A percentile compares a stretch with the other conserved stretches of the same genome.
Evolutionary conservation across 1,140 invertebrate species (phyloP).

Genomic region (Aphelenchoides fujianensis): DNA sequence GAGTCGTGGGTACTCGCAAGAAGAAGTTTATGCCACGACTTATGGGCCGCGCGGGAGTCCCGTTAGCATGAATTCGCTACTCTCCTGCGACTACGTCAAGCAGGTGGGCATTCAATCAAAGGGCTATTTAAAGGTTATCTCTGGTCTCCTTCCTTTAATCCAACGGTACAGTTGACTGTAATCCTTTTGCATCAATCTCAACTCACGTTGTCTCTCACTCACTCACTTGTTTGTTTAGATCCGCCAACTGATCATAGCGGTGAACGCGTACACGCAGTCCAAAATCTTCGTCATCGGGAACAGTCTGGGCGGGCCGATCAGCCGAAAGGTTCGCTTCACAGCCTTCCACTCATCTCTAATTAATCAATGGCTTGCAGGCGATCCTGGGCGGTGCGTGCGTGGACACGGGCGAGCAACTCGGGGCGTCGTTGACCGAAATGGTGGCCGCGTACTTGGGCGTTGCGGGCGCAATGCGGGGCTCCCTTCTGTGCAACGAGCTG

Average conservation of each 20-base stretch:
- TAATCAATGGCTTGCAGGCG: constrained; percentile 34
- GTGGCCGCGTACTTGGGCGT: constrained; percentile 14
- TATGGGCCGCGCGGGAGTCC: too few relatives aligned
- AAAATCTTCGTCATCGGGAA: constrained; percentile 26
- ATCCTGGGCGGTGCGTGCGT: constrained; percentile 31
- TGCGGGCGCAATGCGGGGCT: constrained; percentile 20
- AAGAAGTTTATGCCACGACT: constrained; percentile 24
- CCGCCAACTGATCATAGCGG: constrained; percentile 25
- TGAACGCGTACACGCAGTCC: constrained; percentile 19
- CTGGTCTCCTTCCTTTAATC: not conserved
- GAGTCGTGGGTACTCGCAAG: not conserved
- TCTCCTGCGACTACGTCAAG: not conserved
- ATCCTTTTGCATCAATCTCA: not conserved
- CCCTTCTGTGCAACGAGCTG: not conserved
- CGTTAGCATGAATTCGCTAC: not conserved
- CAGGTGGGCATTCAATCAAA: not conserved
- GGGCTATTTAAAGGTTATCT: not conserved
- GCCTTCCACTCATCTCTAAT: constrained; percentile 36
- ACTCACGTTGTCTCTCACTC: not conserved
- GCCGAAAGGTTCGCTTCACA: constrained; percentile 14
- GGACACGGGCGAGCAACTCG: constrained; percentile 23
- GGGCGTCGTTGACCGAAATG: constrained; percentile 14
- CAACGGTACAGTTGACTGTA: not conserved
- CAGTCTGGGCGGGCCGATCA: constrained; percentile 18
- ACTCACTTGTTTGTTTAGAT: constrained; percentile 25